Conservation (phyloP, 2,797 vertebrate species). For the Hippopotamyrus pictus region DNA sequence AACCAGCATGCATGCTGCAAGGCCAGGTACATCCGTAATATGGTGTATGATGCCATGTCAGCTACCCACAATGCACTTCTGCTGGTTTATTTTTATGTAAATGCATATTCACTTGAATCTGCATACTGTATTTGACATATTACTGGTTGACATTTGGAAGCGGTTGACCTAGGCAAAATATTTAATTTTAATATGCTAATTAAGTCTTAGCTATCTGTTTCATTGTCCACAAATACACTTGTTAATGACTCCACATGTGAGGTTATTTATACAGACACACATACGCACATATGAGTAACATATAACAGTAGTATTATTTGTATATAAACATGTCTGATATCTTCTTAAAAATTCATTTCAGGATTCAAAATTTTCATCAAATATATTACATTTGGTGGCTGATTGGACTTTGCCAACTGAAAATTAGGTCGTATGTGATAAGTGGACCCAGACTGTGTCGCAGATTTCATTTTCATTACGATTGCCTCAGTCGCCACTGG, state of each 20-base stretch:
- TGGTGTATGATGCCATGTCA: not conserved
- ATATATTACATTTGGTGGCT: not conserved
- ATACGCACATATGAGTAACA: not conserved
- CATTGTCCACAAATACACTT: not conserved
- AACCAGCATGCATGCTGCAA: not conserved
- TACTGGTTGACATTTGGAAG: no score
- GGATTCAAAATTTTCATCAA: not conserved
- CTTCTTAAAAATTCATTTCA: not conserved
- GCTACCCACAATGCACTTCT: not conserved
- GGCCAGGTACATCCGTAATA: not conserved
- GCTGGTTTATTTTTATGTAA: not conserved
- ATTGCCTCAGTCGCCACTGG: not conserved
- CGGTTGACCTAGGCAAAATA: not conserved
- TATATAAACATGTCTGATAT: not conserved
- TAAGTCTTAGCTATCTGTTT: not conserved
- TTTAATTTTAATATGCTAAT: not conserved
- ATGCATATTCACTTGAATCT: not conserved
- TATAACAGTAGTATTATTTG: not conserved
- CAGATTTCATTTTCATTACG: not conserved
- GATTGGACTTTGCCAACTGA: not conserved
- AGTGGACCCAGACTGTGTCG: not conserved
- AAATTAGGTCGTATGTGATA: not conserved
- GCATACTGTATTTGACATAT: not conserved
- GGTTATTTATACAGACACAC: not conserved
- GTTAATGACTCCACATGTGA: not conserved